Conservation (phyloP, 1,140 invertebrate genomes). For the Maniola jurtina region DNA sequence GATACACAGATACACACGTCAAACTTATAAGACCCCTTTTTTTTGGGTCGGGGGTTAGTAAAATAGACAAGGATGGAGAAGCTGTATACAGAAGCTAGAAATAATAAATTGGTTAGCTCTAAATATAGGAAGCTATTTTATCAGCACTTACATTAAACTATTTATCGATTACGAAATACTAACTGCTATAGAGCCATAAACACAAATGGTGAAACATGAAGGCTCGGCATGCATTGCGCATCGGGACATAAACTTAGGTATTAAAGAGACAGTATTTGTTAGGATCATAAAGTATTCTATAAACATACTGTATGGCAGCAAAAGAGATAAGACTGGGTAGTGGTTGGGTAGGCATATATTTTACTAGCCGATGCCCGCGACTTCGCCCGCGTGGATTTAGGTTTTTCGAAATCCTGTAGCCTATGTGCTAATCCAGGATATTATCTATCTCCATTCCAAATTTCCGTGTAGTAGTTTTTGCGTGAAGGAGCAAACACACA, state of each 20-base stretch:
- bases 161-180: constrained; percentile 13
- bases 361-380: too few species aligned
- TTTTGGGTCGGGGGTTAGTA: too few species aligned
- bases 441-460: too few species aligned
- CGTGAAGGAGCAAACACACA: too few species aligned
- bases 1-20: too few species aligned
- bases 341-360: too few species aligned
- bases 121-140: constrained; percentile 3
- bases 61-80: not conserved
- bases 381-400: too few species aligned
- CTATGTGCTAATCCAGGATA: too few species aligned
- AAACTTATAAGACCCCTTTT: too few species aligned
- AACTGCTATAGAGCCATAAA: constrained; percentile 10
- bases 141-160: not conserved
- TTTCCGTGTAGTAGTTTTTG: too few species aligned
- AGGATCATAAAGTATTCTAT: constrained; percentile 54
- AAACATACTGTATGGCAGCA: constrained; percentile 40
- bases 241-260: not conserved
- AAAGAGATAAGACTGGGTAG: too few species aligned
- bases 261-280: constrained; percentile 52
- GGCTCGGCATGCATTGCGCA: constrained; percentile 6
- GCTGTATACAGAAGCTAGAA: not conserved
- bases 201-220: constrained; percentile 5
- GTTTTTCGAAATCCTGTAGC: too few species aligned
- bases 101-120: not conserved